phyloP scores from a whole-genome alignment of 2,888 invertebrate species.

The Rhynchonema sp. region DNA sequence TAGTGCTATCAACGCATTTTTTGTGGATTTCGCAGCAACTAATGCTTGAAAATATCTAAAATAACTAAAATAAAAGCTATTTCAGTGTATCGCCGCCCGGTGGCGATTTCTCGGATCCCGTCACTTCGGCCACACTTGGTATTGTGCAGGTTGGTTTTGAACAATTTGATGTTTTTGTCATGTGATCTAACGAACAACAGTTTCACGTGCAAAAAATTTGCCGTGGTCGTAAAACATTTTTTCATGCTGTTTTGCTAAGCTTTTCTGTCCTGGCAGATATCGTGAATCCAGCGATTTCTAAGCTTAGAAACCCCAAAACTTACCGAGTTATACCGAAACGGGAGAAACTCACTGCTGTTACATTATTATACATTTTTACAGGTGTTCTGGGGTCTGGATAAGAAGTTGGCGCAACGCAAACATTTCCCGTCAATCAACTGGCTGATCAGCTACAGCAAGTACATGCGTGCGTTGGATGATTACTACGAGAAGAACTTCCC shows the following conservation, averaged over 20 bases:
- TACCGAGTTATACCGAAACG: too few species aligned
- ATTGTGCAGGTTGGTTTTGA: conserved; percentile 63
- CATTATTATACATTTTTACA: too few species aligned
- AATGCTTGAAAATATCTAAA: too few species aligned
- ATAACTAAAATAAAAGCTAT: conserved; percentile 5
- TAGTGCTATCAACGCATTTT: too few species aligned
- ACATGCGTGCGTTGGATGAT: conserved; percentile 91
- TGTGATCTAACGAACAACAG: too few species aligned
- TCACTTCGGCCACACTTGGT: conserved; percentile 85
- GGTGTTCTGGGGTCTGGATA: conserved; percentile 99
- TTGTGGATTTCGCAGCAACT: too few species aligned
- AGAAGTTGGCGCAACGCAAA: conserved; percentile 93
- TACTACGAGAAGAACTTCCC: conserved; percentile 95
- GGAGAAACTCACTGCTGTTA: too few species aligned
- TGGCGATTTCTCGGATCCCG: conserved; percentile 99
- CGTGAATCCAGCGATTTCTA: neutral
- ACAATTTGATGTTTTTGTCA: too few species aligned
- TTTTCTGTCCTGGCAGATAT: neutral
- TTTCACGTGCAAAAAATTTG: too few species aligned
- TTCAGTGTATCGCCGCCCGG: conserved; percentile 80
- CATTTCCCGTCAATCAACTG: conserved; percentile 99
- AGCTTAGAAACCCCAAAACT: neutral
- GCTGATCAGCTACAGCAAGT: conserved; percentile 95
- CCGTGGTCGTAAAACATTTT: too few species aligned
- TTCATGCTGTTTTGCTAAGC: too few species aligned